Evolutionary conservation across 2,113 vertebrate species (phyloP).

Genomic region (Osmerus eperlanus): DNA sequence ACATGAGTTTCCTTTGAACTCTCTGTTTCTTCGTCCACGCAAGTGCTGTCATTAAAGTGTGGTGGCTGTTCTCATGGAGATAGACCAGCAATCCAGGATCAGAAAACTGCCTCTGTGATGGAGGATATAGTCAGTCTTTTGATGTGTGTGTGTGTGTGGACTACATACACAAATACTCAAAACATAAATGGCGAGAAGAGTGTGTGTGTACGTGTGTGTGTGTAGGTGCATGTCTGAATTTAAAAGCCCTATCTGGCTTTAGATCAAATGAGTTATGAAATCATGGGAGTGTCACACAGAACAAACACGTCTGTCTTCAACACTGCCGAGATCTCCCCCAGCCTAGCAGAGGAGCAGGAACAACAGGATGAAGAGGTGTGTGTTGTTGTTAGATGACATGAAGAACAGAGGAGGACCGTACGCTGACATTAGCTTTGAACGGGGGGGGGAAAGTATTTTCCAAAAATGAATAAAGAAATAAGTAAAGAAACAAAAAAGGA

Average conservation of each 20-base stretch:
- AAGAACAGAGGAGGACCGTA: slow-evolving; percentile 63
- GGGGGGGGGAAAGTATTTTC: slow-evolving; percentile 39
- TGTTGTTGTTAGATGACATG: slow-evolving; percentile 59
- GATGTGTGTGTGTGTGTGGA: slow-evolving; percentile 57
- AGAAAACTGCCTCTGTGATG: slow-evolving; percentile 52
- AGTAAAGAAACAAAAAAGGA: slow-evolving; percentile 33
- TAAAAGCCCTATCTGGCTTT: slow-evolving; percentile 65
- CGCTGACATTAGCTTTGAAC: slow-evolving; percentile 66
- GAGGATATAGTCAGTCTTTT: slow-evolving; percentile 50
- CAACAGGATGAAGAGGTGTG: slow-evolving; percentile 63
- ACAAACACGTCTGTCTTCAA: slow-evolving; percentile 66
- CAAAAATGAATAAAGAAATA: neutral
- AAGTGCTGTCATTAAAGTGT: slow-evolving; percentile 52
- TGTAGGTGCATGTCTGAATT: slow-evolving; percentile 52
- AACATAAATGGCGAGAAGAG: slow-evolving; percentile 55
- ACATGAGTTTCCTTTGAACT: slow-evolving; percentile 57
- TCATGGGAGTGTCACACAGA: slow-evolving; percentile 65
- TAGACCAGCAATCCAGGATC: slow-evolving; percentile 48
- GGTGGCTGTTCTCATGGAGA: slow-evolving; percentile 43
- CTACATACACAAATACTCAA: slow-evolving; percentile 37
- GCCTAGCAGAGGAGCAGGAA: slow-evolving; percentile 63
- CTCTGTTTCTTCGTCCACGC: slow-evolving; percentile 50
- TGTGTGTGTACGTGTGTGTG: slow-evolving; percentile 55
- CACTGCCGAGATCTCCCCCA: slow-evolving; percentile 59
- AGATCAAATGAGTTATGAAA: slow-evolving; percentile 71